These are phyloP conservation scores for Pluvianellus socialis DNA, from an alignment of 2,113 vertebrate species.

Conservation along the genomic window DNA sequence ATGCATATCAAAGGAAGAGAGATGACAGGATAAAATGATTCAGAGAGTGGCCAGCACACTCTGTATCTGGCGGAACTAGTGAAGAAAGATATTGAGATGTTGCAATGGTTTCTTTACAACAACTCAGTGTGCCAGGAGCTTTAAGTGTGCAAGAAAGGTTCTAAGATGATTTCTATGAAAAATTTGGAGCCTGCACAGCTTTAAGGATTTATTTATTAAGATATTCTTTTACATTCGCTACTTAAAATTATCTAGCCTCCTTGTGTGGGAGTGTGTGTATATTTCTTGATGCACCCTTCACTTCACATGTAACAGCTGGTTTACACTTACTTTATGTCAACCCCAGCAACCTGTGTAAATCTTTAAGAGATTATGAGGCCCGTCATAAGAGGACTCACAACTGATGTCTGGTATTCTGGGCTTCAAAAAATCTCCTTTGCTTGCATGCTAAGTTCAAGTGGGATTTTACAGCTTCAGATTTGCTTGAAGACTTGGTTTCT, in stretches of 20 bases:
- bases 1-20: conserved; percentile 74
- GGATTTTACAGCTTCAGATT: not conserved
- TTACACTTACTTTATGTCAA: not conserved
- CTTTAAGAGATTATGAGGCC: not conserved
- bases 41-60: not conserved
- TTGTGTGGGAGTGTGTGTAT: not conserved
- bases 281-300: not conserved
- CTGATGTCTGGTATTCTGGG: not conserved
- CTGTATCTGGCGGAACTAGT: not conserved
- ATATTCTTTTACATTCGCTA: not conserved
- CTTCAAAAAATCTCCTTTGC: not conserved
- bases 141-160: not conserved
- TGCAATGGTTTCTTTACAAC: not conserved
- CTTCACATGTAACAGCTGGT: fast-evolving
- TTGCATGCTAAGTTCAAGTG: not conserved
- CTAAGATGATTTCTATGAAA: not conserved
- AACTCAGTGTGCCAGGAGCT: not conserved
- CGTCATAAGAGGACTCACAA: not conserved
- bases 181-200: not conserved
- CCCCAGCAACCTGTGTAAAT: not conserved
- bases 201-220: not conserved
- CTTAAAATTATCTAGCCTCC: not conserved
- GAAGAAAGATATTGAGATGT: conserved; percentile 61
- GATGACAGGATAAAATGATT: conserved; percentile 51
- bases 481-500: not conserved